Evolutionary conservation across 1,140 invertebrate genomes (phyloP), one percentile per base, ranked within the genome.

Genomic region (Octopus sinensis): DNA sequence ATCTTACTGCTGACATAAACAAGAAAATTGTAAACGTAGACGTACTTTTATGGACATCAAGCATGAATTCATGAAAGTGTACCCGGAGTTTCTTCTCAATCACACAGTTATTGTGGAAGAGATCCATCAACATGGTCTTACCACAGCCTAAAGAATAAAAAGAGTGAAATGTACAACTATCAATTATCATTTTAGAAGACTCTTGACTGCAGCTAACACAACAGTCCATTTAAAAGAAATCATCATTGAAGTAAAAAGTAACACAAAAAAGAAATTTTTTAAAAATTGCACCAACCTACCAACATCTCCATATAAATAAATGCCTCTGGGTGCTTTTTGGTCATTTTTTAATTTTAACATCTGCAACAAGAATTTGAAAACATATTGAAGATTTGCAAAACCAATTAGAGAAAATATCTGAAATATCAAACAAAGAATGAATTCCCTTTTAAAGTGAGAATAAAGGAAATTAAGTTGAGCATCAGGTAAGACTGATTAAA

Each of bases 51-150:
- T 99, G 98, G 30, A 99, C 96, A 90, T 97, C 95, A 68, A 97
- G 92, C 98, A 99, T 99, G 88, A 99, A 99, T 76, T 95, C 94
- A 90, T 99, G 95, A 90, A 99, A 99, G 92, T 99, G 98, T 9
- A 98, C 95, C 82, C 97, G 92, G 85, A 93, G 91, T 89, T 98
- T 98, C 76, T 88, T 89, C 68, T 88, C 84, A 91, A 92, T 84
- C 93, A 87, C 89, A 89, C 94, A 94, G 86, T 93, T 94, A 87
- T 96, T 93, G 92, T 95, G 97, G 91, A 99, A 99, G 85, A 99
- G 90, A 92, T 99, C 98, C 98, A 99, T 99, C 52, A 99, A 91
- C 95, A 99, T 99, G 12, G 98, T 99, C 93, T 99, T 91, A 9
- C 91, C 91, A 86, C 87, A 88, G 52, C 91, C 91, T 90, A 81